Evolutionary conservation across 2,797 vertebrate genomes (phyloP).

Genomic region (Gorsachius magnificus): DNA sequence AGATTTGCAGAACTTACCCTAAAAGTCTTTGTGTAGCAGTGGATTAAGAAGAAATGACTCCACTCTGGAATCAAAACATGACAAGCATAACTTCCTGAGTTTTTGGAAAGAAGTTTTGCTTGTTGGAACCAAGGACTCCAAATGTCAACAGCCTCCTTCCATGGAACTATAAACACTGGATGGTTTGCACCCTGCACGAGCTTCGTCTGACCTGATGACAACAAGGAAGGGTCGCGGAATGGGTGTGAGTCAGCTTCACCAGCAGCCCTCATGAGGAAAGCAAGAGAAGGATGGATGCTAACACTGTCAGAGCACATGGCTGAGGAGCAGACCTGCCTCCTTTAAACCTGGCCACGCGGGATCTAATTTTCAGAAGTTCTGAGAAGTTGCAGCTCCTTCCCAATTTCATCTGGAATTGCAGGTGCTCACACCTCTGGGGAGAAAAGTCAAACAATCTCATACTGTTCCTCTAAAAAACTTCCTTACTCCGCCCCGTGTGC

Average conservation of each 20-base stretch:
- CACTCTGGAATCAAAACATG: neutral
- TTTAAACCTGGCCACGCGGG: neutral
- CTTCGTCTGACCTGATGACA: neutral
- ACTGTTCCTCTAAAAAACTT: neutral
- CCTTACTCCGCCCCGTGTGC: fast-evolving
- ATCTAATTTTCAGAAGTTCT: neutral
- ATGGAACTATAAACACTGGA: neutral
- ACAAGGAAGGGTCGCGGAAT: neutral
- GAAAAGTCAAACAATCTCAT: neutral
- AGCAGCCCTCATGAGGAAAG: neutral
- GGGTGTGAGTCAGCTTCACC: neutral
- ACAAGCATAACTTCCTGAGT: neutral
- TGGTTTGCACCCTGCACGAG: neutral
- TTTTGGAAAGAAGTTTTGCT: neutral
- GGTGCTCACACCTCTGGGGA: neutral
- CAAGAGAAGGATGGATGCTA: neutral
- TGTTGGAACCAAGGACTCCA: neutral
- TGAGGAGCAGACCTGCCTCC: neutral
- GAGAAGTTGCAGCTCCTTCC: neutral
- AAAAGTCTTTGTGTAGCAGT: neutral
- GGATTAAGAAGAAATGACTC: neutral
- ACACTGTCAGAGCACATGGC: neutral
- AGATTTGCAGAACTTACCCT: neutral
- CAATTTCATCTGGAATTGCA: neutral
- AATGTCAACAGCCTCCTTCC: neutral